These are phyloP conservation scores for Astropecten irregularis DNA, from an alignment of 53 echinoderm and acorn worm species.

Conservation along the genomic window DNA sequence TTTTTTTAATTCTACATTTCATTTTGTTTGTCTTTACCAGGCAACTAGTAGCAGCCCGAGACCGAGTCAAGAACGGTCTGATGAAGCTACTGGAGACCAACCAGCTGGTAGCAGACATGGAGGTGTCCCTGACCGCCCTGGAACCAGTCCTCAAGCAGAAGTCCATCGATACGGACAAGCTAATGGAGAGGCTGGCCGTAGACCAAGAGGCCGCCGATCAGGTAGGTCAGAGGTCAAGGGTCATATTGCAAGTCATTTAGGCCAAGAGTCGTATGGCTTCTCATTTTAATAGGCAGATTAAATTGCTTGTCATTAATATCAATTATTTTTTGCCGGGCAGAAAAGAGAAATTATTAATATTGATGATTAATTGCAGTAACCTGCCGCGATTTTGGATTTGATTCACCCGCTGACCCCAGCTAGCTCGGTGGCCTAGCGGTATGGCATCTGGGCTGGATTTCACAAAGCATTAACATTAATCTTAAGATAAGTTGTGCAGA, in stretches of 20 bases:
- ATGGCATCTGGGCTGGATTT: no score
- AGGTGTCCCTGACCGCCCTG: constrained; percentile 89
- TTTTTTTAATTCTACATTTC: neutral
- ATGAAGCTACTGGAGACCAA: constrained; percentile 95
- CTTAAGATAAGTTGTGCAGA: no score
- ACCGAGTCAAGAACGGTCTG: constrained; percentile 94
- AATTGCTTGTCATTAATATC: no score
- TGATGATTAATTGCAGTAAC: no score
- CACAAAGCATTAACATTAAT: no score
- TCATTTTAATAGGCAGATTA: no score
- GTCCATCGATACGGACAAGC: constrained; percentile 86
- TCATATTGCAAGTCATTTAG: neutral
- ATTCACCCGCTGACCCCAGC: no score
- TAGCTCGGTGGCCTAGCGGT: no score
- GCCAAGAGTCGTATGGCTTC: no score
- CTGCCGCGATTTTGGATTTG: no score
- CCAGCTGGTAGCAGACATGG: constrained; percentile 89
- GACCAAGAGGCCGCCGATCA: constrained; percentile 98
- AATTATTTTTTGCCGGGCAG: no score
- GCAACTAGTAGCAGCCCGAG: constrained; percentile 88
- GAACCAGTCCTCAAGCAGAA: constrained; percentile 98
- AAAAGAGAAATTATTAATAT: no score
- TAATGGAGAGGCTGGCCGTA: constrained; percentile 96
- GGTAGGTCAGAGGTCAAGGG: constrained; percentile 35
- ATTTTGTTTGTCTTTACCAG: constrained; percentile 40